These are phyloP conservation scores for Celastrina argiolus DNA, from an alignment of 2,888 invertebrate species.

Conservation along the genomic window DNA sequence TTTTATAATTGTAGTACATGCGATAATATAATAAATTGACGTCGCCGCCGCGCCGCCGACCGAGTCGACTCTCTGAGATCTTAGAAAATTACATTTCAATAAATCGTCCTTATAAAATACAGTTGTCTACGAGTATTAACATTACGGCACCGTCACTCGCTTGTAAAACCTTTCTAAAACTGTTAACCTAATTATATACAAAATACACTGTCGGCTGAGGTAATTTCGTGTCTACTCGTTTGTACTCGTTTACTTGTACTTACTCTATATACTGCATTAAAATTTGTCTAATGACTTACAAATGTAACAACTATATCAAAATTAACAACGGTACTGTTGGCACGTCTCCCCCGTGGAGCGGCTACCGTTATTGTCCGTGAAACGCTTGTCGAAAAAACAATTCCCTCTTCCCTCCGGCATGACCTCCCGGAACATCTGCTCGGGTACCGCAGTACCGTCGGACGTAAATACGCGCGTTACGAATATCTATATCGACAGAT, in stretches of 20 bases:
- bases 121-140: conserved; percentile 47
- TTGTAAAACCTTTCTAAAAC: conserved; percentile 53
- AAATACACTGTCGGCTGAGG: conserved; percentile 69
- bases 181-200: conserved; percentile 58
- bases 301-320: conserved; percentile 67
- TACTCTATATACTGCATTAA: conserved; percentile 48
- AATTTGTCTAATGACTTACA: conserved; percentile 58
- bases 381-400: not conserved
- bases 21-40: not conserved
- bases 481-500: conserved; percentile 62
- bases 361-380: conserved; percentile 28
- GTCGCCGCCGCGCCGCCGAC: not conserved
- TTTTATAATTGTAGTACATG: not conserved
- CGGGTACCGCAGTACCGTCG: conserved; percentile 9
- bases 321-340: conserved; percentile 69
- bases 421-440: not conserved
- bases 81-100: conserved; percentile 62
- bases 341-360: conserved; percentile 58
- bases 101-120: conserved; percentile 50
- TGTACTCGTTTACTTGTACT: conserved; percentile 45
- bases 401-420: not conserved
- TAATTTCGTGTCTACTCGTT: conserved; percentile 49
- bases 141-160: conserved; percentile 45
- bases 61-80: conserved; percentile 57
- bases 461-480: conserved; percentile 50